Base-by-base conservation (phyloP, 2,113 vertebrate genomes). In the Alligator sinensis region DNA sequence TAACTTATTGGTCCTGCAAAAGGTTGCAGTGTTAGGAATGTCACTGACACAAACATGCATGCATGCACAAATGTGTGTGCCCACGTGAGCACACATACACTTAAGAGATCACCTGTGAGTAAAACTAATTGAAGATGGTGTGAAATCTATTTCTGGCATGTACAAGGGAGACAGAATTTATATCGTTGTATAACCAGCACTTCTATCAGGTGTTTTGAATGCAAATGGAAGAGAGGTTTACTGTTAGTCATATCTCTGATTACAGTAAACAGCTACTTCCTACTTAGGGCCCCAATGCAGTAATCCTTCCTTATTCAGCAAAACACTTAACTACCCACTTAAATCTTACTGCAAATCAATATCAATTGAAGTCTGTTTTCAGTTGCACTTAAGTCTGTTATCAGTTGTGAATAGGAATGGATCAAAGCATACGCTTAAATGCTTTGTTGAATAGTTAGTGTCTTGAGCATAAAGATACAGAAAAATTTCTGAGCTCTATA, bases 401-500 rank as follows among this genome's bases (percentile, higher is more conserved):
- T 88, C 84, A 93, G 95, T 84, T 86, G 87, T 94, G 89, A 96
- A 95, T 25, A 64, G 28, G 79, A 38, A 80, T 16, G 30, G 80
- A 83, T 95, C 62, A 91, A 96, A 94, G 82, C 64, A 80, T 21
- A 54, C 80, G n/a, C 82, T 94, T 89, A 94, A 96, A 89, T 87
- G 64, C 88, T 94, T 94, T 77, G 27, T 82, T 95, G 94, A 96
- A 96, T 92, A 95, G 95, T 92, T 96, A 93, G 83, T 89, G 93
- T 70, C 82, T 93, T 89, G 82, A 94, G 87, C 88, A 91, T 86
- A 86, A 93, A 96, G 76, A 28, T 66, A 93, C 47, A 89, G 85
- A 95, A 95, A 47, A 95, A 96, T 91, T 82, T 93, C 47, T 11
- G 18, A 91, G 80, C 66, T 86, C 87, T 86, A 82, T 93, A 64